phyloP scores from a whole-genome alignment of 2,888 invertebrate species.

The Amblyjoppa fuscipennis region DNA sequence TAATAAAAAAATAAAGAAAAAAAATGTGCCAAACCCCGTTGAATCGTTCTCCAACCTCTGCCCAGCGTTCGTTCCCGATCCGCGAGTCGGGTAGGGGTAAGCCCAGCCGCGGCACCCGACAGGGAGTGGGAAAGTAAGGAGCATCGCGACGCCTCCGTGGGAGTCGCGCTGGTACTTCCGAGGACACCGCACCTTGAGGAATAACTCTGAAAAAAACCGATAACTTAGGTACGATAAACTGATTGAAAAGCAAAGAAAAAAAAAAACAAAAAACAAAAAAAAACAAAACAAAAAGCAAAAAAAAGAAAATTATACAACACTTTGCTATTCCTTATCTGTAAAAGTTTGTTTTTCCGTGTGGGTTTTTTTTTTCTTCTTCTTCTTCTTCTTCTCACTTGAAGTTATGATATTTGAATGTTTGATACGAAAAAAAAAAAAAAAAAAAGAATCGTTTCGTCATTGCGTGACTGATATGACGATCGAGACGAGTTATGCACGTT shows the following conservation, averaged over 20 bases:
- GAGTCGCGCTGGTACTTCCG: slow-evolving; percentile 84
- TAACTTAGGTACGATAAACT: slow-evolving; percentile 64
- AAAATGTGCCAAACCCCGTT: slow-evolving; percentile 4
- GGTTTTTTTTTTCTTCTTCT: slow-evolving; percentile 2
- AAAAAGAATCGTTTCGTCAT: background rate
- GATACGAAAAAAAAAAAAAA: background rate
- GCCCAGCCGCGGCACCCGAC: slow-evolving; percentile 68
- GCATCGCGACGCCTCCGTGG: slow-evolving; percentile 77
- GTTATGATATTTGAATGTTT: background rate
- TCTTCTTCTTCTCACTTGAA: slow-evolving; percentile 2
- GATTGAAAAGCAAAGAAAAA: background rate
- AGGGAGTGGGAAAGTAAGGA: slow-evolving; percentile 79
- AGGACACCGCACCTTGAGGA: slow-evolving; percentile 82
- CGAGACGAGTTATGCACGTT: slow-evolving; percentile 24
- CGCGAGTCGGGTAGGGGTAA: slow-evolving; percentile 69
- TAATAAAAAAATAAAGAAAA: background rate
- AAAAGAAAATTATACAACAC: background rate
- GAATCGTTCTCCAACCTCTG: slow-evolving; percentile 31
- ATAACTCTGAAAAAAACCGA: slow-evolving; percentile 74
- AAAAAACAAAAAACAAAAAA: background rate
- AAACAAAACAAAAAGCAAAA: background rate
- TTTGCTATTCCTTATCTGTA: slow-evolving; percentile 10
- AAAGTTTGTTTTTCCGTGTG: slow-evolving; percentile 12
- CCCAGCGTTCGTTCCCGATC: slow-evolving; percentile 40
- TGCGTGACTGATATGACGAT: slow-evolving; percentile 20